phyloP scores from a whole-genome alignment of 2,888 invertebrate genomes.

The Rhagium mordax region DNA sequence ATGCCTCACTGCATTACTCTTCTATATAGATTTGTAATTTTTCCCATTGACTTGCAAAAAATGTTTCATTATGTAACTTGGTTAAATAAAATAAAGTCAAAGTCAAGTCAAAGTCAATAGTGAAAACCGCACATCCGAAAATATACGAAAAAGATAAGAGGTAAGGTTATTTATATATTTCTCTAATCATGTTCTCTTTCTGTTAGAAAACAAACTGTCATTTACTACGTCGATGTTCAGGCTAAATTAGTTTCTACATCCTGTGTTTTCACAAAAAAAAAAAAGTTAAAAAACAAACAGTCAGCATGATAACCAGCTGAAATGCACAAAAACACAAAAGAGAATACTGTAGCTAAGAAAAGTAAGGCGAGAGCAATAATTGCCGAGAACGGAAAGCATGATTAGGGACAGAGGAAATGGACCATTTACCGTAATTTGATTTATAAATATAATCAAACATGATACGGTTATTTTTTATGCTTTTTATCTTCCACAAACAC shows the following conservation, averaged over 20 bases:
- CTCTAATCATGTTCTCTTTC: background rate
- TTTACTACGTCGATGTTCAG: slow-evolving; percentile 4
- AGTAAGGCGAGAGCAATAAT: slow-evolving; percentile 55
- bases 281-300: slow-evolving; percentile 22
- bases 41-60: too few species aligned
- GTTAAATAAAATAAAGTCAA: too few species aligned
- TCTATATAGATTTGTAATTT: too few species aligned
- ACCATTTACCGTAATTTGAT: slow-evolving; percentile 59
- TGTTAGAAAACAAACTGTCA: background rate
- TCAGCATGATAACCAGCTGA: slow-evolving; percentile 23
- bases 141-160: too few species aligned
- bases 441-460: slow-evolving; percentile 60
- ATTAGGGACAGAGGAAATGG: slow-evolving; percentile 59
- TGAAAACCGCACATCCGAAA: too few species aligned
- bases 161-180: background rate
- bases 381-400: slow-evolving; percentile 57
- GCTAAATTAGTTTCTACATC: slow-evolving; percentile 24
- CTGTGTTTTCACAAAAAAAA: slow-evolving; percentile 24
- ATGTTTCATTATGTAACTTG: too few species aligned
- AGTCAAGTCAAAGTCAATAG: too few species aligned
- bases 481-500: slow-evolving; percentile 36
- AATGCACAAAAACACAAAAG: slow-evolving; percentile 31
- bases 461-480: slow-evolving; percentile 39
- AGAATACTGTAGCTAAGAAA: slow-evolving; percentile 43
- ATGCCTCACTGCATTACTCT: too few species aligned